Conservation (phyloP, 2,797 vertebrate genomes). For the Benthosema pterotum region DNA sequence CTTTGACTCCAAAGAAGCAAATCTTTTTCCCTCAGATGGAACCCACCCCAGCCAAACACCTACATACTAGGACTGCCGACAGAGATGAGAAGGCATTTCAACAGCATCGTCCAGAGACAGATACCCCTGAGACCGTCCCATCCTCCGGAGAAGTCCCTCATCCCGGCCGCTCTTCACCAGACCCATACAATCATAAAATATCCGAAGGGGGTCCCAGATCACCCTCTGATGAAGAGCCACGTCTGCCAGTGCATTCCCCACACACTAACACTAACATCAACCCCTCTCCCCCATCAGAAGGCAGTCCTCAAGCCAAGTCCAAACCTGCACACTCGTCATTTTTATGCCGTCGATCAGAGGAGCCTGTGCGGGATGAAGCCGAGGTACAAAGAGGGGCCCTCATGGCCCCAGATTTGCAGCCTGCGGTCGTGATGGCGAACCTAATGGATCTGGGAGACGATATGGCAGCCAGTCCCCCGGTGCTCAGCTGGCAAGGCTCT, state of each 20-base stretch:
- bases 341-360: slow-evolving; percentile 42
- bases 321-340: slow-evolving; percentile 45
- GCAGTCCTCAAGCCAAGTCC: slow-evolving; percentile 22
- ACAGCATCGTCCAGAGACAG: slow-evolving; percentile 26
- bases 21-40: slow-evolving; percentile 13
- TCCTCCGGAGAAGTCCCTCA: slow-evolving; percentile 17
- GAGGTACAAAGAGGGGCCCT: slow-evolving; percentile 63
- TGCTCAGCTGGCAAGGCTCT: slow-evolving; percentile 84
- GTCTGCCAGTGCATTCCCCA: slow-evolving; percentile 13
- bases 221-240: slow-evolving; percentile 16
- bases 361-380: slow-evolving; percentile 29
- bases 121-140: slow-evolving; percentile 48
- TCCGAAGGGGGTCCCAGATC: slow-evolving; percentile 39
- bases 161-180: slow-evolving; percentile 44
- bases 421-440: slow-evolving; percentile 71
- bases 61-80: slow-evolving; percentile 58
- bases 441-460: slow-evolving; percentile 72
- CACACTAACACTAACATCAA: slow-evolving; percentile 24
- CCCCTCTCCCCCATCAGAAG: slow-evolving; percentile 5
- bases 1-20: slow-evolving; percentile 21
- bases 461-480: slow-evolving; percentile 79
- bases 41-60: slow-evolving; percentile 44
- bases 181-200: slow-evolving; percentile 61
- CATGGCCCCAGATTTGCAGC: slow-evolving; percentile 80
- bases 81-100: slow-evolving; percentile 31